Conservation (phyloP, 2,888 invertebrate genomes). For the Alloscopus bannaensis region DNA sequence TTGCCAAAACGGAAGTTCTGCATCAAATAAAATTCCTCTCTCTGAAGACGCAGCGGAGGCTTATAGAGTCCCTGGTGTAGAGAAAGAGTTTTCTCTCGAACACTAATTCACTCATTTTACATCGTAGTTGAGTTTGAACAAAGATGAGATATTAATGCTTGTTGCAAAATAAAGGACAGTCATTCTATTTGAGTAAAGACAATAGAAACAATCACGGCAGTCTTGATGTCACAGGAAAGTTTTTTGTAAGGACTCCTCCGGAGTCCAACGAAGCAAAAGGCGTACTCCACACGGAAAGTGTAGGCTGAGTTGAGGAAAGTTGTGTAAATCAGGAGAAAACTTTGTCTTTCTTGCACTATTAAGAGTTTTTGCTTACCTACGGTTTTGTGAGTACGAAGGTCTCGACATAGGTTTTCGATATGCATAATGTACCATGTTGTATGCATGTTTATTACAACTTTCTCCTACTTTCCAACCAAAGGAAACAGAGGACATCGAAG, state of each 20-base stretch:
- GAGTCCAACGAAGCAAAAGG: neutral
- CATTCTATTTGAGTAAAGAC: conserved; percentile 11
- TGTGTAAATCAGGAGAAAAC: conserved; percentile 32
- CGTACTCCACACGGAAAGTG: neutral
- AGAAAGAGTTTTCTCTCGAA: too few species aligned
- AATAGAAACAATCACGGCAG: conserved; percentile 43
- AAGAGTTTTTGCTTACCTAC: neutral
- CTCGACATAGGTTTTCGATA: neutral
- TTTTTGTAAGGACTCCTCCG: neutral
- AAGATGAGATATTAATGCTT: conserved; percentile 39
- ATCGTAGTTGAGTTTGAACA: conserved; percentile 30
- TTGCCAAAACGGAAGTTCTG: conserved; percentile 55
- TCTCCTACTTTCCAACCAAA: neutral
- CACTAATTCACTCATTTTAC: conserved; percentile 46
- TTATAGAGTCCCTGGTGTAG: too few species aligned
- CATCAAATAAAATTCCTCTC: conserved; percentile 33
- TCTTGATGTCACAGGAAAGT: conserved; percentile 16
- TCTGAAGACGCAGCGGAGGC: conserved; percentile 26
- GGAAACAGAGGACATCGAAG: conserved; percentile 1
- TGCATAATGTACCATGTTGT: neutral
- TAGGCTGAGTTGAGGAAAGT: neutral
- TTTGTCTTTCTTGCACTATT: conserved; percentile 27
- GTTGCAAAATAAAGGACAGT: neutral
- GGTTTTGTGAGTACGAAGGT: neutral
- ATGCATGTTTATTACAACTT: neutral